These are phyloP conservation scores for Lasioglossum baleicum DNA, from an alignment of 1,140 invertebrate genomes.

Conservation along the genomic window DNA sequence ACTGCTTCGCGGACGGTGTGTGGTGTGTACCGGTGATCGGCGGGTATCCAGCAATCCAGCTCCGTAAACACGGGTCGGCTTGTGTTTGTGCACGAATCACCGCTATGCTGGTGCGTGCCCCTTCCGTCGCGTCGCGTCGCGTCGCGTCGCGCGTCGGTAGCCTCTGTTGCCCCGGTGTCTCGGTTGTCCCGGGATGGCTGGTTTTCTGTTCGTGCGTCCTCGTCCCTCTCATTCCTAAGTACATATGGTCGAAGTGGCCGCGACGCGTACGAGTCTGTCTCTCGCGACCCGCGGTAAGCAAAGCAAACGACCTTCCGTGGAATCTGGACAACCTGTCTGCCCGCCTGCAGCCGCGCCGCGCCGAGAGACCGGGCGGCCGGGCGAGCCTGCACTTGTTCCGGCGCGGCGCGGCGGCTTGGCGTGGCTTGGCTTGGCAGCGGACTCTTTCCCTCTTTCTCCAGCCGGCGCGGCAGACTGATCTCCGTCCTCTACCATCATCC, in stretches of 20 bases:
- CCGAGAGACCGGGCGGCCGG: constrained; percentile 70
- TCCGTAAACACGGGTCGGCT: constrained; percentile 49
- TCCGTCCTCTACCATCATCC: constrained; percentile 35
- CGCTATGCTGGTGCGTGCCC: too few relatives aligned
- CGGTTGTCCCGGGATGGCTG: background rate
- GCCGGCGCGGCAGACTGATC: background rate
- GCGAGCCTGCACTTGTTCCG: constrained; percentile 70
- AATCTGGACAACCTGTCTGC: constrained; percentile 81
- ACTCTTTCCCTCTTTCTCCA: constrained; percentile 19
- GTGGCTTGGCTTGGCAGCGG: too few relatives aligned
- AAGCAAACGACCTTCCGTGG: constrained; percentile 81
- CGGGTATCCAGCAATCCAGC: constrained; percentile 25
- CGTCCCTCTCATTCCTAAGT: constrained; percentile 41
- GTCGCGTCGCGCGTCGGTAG: background rate
- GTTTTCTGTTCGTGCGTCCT: background rate
- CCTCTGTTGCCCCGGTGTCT: background rate
- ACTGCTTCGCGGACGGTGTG: background rate
- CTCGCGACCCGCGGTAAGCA: constrained; percentile 77
- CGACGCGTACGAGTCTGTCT: constrained; percentile 67
- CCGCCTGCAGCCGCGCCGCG: constrained; percentile 66
- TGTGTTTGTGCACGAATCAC: constrained; percentile 58
- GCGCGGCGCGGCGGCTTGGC: constrained; percentile 44
- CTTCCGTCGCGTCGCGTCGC: too few relatives aligned
- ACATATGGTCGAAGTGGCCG: constrained; percentile 65
- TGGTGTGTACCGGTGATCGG: too few relatives aligned